Evolutionary conservation across 2,797 vertebrate species (phyloP).

Genomic region (Pygocentrus nattereri): DNA sequence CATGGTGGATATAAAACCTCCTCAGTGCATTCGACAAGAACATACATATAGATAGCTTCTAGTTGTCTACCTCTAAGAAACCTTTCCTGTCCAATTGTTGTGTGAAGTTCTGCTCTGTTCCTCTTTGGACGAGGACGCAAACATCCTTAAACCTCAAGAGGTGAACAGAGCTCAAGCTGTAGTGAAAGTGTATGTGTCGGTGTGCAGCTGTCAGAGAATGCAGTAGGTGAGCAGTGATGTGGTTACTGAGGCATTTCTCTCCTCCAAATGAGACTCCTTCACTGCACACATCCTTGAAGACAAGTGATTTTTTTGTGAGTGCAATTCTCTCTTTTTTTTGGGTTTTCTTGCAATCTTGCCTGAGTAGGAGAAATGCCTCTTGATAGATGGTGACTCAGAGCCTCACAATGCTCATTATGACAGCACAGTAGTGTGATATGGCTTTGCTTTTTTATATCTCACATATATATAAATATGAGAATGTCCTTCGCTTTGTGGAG

Average conservation of each 20-base stretch:
- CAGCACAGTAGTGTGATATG: background rate
- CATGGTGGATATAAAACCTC: too few relatives aligned
- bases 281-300: background rate
- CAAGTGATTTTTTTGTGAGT: slow-evolving; percentile 4
- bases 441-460: too few relatives aligned
- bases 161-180: background rate
- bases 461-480: too few relatives aligned
- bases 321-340: background rate
- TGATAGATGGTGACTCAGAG: background rate
- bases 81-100: background rate
- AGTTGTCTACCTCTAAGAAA: background rate
- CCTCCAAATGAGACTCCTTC: slow-evolving; percentile 33
- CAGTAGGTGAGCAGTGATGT: slow-evolving; percentile 30
- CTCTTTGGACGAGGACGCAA: background rate
- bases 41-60: background rate
- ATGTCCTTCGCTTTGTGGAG: too few relatives aligned
- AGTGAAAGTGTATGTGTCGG: background rate
- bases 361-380: background rate
- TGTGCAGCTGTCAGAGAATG: slow-evolving; percentile 17
- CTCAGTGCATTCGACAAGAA: too few relatives aligned
- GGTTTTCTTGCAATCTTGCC: background rate
- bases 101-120: background rate
- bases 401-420: background rate
- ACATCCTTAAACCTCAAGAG: slow-evolving; percentile 4
- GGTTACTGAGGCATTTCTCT: slow-evolving; percentile 26